A percentile compares a stretch with the other conserved stretches of the same genome.
Evolutionary conservation across 1,140 invertebrate genomes (phyloP).

Genomic region (Rhynchophorus ferrugineus): DNA sequence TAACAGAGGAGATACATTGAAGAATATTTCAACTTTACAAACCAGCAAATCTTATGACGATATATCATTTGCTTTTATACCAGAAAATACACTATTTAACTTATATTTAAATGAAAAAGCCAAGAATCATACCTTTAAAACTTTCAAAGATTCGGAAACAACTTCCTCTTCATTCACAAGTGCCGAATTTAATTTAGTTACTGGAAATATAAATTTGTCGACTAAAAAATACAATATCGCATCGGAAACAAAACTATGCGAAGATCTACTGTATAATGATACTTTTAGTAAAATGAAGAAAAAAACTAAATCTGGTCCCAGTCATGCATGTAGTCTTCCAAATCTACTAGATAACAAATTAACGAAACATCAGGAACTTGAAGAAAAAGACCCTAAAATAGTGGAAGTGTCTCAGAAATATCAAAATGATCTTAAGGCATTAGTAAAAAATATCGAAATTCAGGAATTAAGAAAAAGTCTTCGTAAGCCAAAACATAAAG

Average conservation of each 20-base stretch:
- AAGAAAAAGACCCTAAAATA: neutral
- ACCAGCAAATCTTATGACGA: constrained; percentile 23
- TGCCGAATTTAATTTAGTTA: constrained; percentile 23
- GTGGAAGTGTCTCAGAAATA: neutral
- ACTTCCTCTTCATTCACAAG: constrained; percentile 18
- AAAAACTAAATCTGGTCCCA: constrained; percentile 2
- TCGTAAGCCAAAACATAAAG: neutral
- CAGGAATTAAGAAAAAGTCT: neutral
- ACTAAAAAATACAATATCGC: neutral
- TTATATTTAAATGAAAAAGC: constrained; percentile 1
- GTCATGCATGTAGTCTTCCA: neutral
- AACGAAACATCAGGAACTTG: too few relatives aligned
- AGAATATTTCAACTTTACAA: neutral
- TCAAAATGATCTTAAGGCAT: neutral
- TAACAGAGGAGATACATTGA: neutral
- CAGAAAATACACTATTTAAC: constrained; percentile 11
- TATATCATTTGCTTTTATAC: constrained; percentile 20
- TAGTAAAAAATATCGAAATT: neutral
- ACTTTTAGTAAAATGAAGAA: constrained; percentile 11
- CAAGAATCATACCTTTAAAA: neutral
- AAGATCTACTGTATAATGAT: constrained; percentile 18
- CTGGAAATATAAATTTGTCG: constrained; percentile 2
- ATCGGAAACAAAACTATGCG: neutral
- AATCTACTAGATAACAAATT: too few relatives aligned
- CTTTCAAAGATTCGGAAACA: neutral